phyloP scores from a whole-genome alignment of 2,113 vertebrate species.

The Tragelaphus scriptus region DNA sequence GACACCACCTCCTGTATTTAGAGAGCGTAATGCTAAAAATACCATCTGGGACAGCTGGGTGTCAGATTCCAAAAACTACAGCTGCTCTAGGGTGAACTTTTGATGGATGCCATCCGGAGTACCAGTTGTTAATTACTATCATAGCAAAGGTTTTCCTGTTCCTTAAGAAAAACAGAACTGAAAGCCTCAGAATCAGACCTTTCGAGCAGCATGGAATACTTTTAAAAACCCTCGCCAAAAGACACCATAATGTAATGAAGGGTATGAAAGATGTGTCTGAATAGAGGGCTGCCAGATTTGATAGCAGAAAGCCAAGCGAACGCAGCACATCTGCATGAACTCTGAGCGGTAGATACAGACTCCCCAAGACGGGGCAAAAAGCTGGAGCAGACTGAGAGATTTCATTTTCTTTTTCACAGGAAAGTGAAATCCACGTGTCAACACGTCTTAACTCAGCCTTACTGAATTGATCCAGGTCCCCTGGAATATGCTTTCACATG shows the following conservation, averaged over 20 bases:
- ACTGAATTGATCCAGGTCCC: not conserved
- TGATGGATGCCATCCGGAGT: not conserved
- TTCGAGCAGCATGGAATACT: accelerated
- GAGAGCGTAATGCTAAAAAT: not conserved
- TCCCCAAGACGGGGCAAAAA: too few species aligned
- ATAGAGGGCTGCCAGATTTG: not conserved
- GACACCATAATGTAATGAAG: accelerated
- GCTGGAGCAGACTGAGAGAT: not conserved
- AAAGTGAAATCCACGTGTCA: not conserved
- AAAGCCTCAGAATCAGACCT: not conserved
- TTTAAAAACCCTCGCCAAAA: accelerated
- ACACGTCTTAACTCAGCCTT: not conserved
- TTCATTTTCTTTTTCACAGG: not conserved
- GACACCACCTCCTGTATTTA: not conserved
- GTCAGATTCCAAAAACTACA: not conserved
- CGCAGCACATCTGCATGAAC: accelerated
- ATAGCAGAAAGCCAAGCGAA: accelerated
- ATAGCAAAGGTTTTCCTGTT: not conserved
- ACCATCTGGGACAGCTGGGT: not conserved
- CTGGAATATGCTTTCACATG: not conserved
- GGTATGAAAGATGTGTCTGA: not conserved
- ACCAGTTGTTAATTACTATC: not conserved
- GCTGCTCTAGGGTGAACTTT: conserved; percentile 26
- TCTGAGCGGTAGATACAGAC: not conserved
- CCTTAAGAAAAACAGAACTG: not conserved